Conservation (phyloP, 2,888 invertebrate genomes). For the Dasysyrphus albostriatus region DNA sequence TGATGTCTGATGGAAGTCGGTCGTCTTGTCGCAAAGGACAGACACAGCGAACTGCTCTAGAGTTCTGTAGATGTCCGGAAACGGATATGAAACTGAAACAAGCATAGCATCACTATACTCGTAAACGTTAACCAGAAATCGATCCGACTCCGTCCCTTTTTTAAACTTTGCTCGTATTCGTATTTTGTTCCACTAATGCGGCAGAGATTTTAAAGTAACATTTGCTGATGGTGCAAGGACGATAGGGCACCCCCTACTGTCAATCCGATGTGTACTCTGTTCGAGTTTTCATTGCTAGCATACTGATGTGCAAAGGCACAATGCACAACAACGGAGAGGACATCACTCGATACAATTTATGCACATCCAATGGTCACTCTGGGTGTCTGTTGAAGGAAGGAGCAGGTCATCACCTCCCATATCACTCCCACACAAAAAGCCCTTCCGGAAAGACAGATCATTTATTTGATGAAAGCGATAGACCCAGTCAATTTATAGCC, state of each 20-base stretch:
- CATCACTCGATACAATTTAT: conserved; percentile 56
- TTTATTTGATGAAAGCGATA: conserved; percentile 59
- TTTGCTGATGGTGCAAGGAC: conserved; percentile 26
- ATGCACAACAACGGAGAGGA: conserved; percentile 32
- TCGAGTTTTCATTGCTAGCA: conserved; percentile 8
- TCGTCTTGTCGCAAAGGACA: conserved; percentile 1
- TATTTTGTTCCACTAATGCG: conserved; percentile 54
- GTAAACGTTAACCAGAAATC: conserved; percentile 37
- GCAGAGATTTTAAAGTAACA: conserved; percentile 30
- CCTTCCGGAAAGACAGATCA: conserved; percentile 50
- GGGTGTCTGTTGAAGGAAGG: background rate
- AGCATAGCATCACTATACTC: conserved; percentile 13
- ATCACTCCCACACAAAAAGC: background rate
- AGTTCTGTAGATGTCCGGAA: conserved; percentile 19
- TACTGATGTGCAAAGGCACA: background rate
- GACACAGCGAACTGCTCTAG: background rate
- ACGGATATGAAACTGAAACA: conserved; percentile 48
- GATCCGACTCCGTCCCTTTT: conserved; percentile 40
- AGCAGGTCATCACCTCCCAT: background rate
- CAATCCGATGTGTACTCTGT: conserved; percentile 11
- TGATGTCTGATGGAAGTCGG: conserved; percentile 1
- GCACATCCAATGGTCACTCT: conserved; percentile 32
- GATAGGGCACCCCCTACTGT: background rate
- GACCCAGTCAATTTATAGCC: conserved; percentile 56
- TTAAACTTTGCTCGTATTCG: conserved; percentile 25